Evolutionary conservation across 2,113 vertebrate species (phyloP).

Genomic region (Myotis lucifugus): DNA sequence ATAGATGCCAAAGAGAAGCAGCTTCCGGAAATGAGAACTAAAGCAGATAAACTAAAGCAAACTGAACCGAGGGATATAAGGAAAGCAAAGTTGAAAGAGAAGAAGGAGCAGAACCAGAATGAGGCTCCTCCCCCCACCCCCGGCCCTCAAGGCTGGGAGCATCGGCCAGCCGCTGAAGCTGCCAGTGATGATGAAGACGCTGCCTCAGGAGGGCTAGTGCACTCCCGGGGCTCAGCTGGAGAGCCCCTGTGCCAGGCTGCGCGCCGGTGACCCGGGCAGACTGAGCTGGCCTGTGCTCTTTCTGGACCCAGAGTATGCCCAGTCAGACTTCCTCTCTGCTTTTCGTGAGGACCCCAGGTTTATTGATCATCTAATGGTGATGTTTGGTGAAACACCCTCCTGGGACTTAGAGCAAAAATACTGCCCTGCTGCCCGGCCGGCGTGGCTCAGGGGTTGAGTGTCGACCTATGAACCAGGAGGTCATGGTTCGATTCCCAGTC

Average conservation of each 20-base stretch:
- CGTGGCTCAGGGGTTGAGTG: no score
- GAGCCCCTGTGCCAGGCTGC: slow-evolving; percentile 87
- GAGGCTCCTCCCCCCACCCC: slow-evolving; percentile 82
- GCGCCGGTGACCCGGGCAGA: slow-evolving; percentile 87
- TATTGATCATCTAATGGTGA: slow-evolving; percentile 91
- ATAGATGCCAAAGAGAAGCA: slow-evolving; percentile 90
- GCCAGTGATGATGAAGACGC: slow-evolving; percentile 63
- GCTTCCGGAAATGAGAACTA: slow-evolving; percentile 89
- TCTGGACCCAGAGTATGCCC: slow-evolving; percentile 93
- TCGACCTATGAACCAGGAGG: no score
- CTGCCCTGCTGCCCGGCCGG: not conserved
- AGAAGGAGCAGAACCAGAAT: slow-evolving; percentile 85
- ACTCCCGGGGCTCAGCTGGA: slow-evolving; percentile 84
- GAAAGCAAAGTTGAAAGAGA: slow-evolving; percentile 89
- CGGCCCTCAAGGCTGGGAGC: slow-evolving; percentile 91
- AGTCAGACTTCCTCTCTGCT: slow-evolving; percentile 94
- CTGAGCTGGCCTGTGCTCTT: slow-evolving; percentile 96
- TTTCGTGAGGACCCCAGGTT: slow-evolving; percentile 94
- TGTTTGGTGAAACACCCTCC: slow-evolving; percentile 94
- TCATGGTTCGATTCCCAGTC: no score
- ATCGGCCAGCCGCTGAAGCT: slow-evolving; percentile 84
- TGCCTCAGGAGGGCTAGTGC: slow-evolving; percentile 79
- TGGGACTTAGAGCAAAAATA: slow-evolving; percentile 96
- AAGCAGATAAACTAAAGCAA: slow-evolving; percentile 94
- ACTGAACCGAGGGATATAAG: slow-evolving; percentile 90